Percentiles rank a stretch among this genome's conserved stretches.
phyloP scores from a whole-genome alignment of 2,113 vertebrate species.

The Hypanus sabinus region DNA sequence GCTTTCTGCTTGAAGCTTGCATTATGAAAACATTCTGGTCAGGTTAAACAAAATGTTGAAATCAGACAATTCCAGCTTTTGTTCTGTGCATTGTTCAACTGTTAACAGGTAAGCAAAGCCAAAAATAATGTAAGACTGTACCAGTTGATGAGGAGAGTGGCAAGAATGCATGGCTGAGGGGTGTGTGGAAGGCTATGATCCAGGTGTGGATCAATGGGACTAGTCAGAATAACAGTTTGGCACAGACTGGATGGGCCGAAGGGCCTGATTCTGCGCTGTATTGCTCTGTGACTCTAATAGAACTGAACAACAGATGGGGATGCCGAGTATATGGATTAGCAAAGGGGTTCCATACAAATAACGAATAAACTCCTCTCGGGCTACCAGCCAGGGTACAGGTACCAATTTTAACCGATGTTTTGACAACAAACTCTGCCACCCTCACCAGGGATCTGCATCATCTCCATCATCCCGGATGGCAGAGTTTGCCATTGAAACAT shows the following conservation, averaged over 20 bases:
- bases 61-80: neutral
- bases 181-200: too few species aligned
- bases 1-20: neutral
- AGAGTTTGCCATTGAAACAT: too few species aligned
- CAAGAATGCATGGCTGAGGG: neutral
- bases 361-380: too few species aligned
- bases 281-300: neutral
- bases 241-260: too few species aligned
- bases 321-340: neutral
- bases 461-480: too few species aligned
- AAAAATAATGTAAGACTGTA: neutral
- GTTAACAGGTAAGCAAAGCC: neutral
- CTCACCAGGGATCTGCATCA: too few species aligned
- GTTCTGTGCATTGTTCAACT: neutral
- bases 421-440: too few species aligned
- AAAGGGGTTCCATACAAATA: neutral
- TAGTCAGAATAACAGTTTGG: too few species aligned
- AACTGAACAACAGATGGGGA: neutral
- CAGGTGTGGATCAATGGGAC: too few species aligned
- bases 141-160: neutral
- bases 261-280: too few species aligned
- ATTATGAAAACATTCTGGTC: neutral
- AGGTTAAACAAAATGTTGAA: neutral
- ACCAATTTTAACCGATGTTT: too few species aligned
- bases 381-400: too few species aligned